Conservation (phyloP, 2,113 vertebrate species). For the Seriola aureovittata region DNA sequence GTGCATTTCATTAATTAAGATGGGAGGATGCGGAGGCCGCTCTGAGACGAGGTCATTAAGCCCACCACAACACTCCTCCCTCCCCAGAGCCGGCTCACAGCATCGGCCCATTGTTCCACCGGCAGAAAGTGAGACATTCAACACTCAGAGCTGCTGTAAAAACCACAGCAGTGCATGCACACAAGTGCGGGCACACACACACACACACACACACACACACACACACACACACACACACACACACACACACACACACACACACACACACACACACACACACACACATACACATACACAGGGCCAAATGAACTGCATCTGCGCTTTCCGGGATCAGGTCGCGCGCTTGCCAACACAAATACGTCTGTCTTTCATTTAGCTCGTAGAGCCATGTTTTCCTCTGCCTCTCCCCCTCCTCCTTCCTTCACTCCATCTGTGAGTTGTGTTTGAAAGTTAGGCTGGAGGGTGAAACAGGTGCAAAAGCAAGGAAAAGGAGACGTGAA, state of each 20-base stretch:
- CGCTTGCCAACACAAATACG: conserved; percentile 71
- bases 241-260: too few relatives aligned
- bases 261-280: background rate
- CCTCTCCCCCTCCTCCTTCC: conserved; percentile 33
- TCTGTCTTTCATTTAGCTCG: conserved; percentile 74
- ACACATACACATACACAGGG: conserved; percentile 27
- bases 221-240: background rate
- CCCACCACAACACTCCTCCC: conserved; percentile 75
- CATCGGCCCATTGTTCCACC: conserved; percentile 68
- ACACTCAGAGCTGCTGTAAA: conserved; percentile 60
- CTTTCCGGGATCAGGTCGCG: conserved; percentile 61
- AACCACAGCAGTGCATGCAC: conserved; percentile 5
- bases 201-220: too few relatives aligned
- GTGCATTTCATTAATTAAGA: conserved; percentile 81
- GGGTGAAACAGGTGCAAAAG: conserved; percentile 60
- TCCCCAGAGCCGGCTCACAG: conserved; percentile 65
- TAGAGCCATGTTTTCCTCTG: conserved; percentile 50
- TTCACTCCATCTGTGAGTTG: conserved; percentile 29
- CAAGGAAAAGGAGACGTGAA: conserved; percentile 25
- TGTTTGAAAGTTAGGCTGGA: conserved; percentile 44
- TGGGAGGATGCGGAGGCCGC: conserved; percentile 66
- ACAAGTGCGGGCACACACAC: background rate
- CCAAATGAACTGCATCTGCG: conserved; percentile 66
- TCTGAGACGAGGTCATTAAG: conserved; percentile 78
- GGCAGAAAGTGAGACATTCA: conserved; percentile 77